phyloP scores from a whole-genome alignment of 2,113 vertebrate genomes.

The Percopsis transmontana region DNA sequence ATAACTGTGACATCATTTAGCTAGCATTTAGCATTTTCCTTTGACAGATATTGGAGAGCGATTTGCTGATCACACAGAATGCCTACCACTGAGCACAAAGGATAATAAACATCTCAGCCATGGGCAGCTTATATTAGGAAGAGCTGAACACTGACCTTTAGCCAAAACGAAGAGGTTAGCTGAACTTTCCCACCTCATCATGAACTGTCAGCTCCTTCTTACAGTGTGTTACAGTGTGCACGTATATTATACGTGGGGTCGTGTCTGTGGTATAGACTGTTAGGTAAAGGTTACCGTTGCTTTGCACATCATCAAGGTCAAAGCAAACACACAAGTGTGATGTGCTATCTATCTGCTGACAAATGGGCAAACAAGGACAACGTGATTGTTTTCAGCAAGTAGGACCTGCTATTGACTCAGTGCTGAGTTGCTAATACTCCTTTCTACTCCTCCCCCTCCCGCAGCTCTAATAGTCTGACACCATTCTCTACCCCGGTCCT shows the following conservation, averaged over 20 bases:
- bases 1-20: too few relatives aligned
- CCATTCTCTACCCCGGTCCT: too few relatives aligned
- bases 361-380: conserved; percentile 36
- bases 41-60: neutral
- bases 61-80: neutral
- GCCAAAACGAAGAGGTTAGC: conserved; percentile 59
- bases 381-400: conserved; percentile 17
- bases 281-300: conserved; percentile 38
- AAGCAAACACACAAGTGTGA: conserved; percentile 18
- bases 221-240: conserved; percentile 2
- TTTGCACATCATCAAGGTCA: conserved; percentile 40
- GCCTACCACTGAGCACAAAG: neutral
- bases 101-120: conserved; percentile 64
- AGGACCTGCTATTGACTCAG: neutral
- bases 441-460: neutral
- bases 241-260: neutral
- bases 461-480: neutral
- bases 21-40: too few relatives aligned
- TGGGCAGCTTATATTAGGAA: conserved; percentile 76
- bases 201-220: conserved; percentile 1
- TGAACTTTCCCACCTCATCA: conserved; percentile 38
- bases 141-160: conserved; percentile 88
- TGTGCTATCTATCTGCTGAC: conserved; percentile 24
- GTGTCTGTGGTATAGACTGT: neutral
- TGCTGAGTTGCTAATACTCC: neutral